Conservation (phyloP, 1,140 invertebrate species). For the Caenorhabditis latens region DNA sequence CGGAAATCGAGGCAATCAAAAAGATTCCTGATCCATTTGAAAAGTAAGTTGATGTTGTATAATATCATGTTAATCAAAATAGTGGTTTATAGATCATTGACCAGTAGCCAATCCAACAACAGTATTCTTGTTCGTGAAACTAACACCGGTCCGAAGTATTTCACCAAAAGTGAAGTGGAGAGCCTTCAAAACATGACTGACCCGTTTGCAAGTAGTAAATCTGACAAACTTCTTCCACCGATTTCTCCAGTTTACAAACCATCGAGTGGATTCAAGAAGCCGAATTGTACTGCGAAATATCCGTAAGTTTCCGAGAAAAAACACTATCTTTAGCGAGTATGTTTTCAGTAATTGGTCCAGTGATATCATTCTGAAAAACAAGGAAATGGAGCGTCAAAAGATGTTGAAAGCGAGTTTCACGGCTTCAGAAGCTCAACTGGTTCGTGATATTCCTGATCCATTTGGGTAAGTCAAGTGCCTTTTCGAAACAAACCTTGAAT, state of each 20-base stretch:
- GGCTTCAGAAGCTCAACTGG: background rate
- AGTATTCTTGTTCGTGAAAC: background rate
- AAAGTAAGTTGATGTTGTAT: background rate
- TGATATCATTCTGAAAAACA: background rate
- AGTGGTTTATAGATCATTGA: background rate
- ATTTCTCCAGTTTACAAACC: background rate
- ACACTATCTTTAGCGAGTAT: background rate
- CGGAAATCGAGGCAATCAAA: background rate
- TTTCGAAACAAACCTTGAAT: no score
- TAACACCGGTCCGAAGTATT: conserved; percentile 8
- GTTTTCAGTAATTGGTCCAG: background rate
- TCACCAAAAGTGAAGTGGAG: conserved; percentile 33
- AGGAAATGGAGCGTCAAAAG: background rate
- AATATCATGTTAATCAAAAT: background rate
- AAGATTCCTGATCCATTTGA: conserved; percentile 20
- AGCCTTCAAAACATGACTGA: conserved; percentile 27
- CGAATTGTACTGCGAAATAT: conserved; percentile 4
- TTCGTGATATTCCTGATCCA: background rate
- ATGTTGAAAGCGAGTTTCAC: background rate
- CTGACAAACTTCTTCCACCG: background rate
- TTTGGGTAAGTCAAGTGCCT: background rate
- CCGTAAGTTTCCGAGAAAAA: background rate
- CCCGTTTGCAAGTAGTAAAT: background rate
- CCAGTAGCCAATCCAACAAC: background rate
- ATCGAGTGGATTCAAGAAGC: background rate